Evolutionary conservation across 2,888 invertebrate genomes (phyloP).

Genomic region (Flexamia atlantica): DNA sequence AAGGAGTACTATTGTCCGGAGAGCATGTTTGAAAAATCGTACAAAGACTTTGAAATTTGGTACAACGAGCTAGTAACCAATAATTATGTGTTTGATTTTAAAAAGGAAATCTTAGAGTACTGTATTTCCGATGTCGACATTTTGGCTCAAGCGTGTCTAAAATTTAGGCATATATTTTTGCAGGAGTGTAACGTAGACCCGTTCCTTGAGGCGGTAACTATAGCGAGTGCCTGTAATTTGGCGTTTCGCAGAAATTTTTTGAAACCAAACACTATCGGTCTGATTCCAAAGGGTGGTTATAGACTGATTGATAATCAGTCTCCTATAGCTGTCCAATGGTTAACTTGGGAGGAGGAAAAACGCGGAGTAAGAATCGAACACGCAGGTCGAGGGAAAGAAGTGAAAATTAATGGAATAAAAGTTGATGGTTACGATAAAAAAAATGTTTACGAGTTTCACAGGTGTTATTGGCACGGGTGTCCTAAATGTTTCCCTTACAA

Average conservation of each 20-base stretch:
- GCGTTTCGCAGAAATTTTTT: slow-evolving; percentile 68
- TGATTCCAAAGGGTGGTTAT: slow-evolving; percentile 71
- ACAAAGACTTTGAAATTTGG: slow-evolving; percentile 69
- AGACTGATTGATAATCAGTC: no score
- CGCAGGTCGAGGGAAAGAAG: slow-evolving; percentile 66
- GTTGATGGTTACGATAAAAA: no score
- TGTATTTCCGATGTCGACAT: slow-evolving; percentile 70
- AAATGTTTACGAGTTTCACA: no score
- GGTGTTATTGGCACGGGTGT: no score
- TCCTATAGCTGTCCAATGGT: no score
- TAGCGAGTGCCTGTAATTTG: slow-evolving; percentile 69
- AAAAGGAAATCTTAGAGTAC: slow-evolving; percentile 69
- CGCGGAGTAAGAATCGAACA: slow-evolving; percentile 65
- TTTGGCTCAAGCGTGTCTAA: no score
- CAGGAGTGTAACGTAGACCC: slow-evolving; percentile 69
- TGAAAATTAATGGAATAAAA: slow-evolving; percentile 58
- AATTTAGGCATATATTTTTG: no score
- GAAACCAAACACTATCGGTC: slow-evolving; percentile 69
- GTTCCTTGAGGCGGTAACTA: slow-evolving; percentile 70
- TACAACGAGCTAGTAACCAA: slow-evolving; percentile 64
- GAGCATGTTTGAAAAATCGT: no score
- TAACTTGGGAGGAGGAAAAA: slow-evolving; percentile 63
- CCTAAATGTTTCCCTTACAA: slow-evolving; percentile 52
- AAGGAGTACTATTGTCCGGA: no score
- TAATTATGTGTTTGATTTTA: slow-evolving; percentile 69